These are phyloP conservation scores for Bergia sp. DNA, from an alignment of 92 coral and sea anemone genomes.

Conservation along the genomic window DNA sequence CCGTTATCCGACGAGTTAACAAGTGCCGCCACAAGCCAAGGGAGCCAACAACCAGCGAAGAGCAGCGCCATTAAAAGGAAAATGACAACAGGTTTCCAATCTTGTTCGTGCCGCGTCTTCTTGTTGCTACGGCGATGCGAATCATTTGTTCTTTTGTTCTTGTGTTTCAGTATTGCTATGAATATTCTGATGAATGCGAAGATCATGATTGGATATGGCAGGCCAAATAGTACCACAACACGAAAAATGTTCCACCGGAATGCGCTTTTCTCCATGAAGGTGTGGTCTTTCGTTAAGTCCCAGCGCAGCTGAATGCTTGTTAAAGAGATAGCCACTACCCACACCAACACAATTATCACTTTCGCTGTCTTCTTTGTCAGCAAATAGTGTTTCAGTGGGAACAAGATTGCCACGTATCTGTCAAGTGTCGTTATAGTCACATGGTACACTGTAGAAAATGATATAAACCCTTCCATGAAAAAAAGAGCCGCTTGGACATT, in stretches of 20 bases:
- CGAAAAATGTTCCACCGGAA: constrained; percentile 52
- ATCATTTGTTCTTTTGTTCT: neutral
- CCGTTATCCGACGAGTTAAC: neutral
- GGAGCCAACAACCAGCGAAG: constrained; percentile 60
- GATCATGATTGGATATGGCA: constrained; percentile 65
- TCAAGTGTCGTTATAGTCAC: constrained; percentile 25
- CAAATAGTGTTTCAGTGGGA: constrained; percentile 65
- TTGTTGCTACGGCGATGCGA: neutral
- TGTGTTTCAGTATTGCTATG: neutral
- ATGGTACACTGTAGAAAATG: too few relatives aligned
- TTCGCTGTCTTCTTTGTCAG: constrained; percentile 50
- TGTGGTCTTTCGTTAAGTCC: neutral
- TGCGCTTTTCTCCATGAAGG: neutral
- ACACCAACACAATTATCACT: constrained; percentile 48
- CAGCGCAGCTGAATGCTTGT: constrained; percentile 58
- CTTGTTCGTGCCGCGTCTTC: neutral
- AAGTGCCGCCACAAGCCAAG: constrained; percentile 39
- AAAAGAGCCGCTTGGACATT: neutral
- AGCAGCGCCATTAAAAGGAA: constrained; percentile 56
- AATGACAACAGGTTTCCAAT: constrained; percentile 7
- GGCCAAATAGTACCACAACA: constrained; percentile 56
- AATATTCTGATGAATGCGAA: constrained; percentile 67
- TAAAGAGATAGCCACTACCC: constrained; percentile 53
- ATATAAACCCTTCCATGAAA: neutral
- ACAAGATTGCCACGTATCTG: constrained; percentile 66